Evolutionary conservation across 1,140 invertebrate genomes (phyloP), one percentile per base, ranked within the genome.

Genomic region (Sitobion miscanthi): DNA sequence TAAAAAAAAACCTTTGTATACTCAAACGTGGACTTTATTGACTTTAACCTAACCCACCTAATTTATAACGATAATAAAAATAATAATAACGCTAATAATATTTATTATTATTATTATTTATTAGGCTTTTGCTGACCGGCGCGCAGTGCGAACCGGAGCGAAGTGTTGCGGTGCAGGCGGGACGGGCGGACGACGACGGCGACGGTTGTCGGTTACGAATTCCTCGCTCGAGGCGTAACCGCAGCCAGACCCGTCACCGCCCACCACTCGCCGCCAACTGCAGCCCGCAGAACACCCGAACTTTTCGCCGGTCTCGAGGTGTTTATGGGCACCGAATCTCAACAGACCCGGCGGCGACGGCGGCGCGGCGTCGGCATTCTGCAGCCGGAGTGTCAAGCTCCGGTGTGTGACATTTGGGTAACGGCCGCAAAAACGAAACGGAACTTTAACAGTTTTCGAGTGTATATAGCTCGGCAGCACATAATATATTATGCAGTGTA

Each of bases 401-500:
- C n/a, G 62, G n/a, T 23, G 21, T 85, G 83, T 85, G 83, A 85
- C 38, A 85, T 85, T 45, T 45, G 42, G 83, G 35, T 38, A n/a
- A 85, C 42, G 42, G 23, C 83, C 83, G 23, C 42, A 45, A 85
- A 85, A 85, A 85, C 83, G 38, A 45, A 45, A 85, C 42, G 23
- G 83, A 85, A 85, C 83, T 85, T 85, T 85, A 85, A 85, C 83
- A 85, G 45, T 85, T 85, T 85, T 42, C 83, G 38, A 11, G 49
- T 45, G 20, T 54, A 54, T 54, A 85, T 11, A 25, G n/a, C n/a
- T n/a, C n/a, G 9, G 45, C 9, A 7, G 45, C 45, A 45, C 35
- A 42, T 3, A 42, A 42, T 42, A 42, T 42, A 42, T 42, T 4
- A 9, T 47, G 9, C 9, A 47, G 9, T 4, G 9, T 69, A n/a